Evolutionary conservation across 2,888 invertebrate species (phyloP), one percentile per base, ranked within the genome.

Genomic region (Trypoxylon attenuatum): DNA sequence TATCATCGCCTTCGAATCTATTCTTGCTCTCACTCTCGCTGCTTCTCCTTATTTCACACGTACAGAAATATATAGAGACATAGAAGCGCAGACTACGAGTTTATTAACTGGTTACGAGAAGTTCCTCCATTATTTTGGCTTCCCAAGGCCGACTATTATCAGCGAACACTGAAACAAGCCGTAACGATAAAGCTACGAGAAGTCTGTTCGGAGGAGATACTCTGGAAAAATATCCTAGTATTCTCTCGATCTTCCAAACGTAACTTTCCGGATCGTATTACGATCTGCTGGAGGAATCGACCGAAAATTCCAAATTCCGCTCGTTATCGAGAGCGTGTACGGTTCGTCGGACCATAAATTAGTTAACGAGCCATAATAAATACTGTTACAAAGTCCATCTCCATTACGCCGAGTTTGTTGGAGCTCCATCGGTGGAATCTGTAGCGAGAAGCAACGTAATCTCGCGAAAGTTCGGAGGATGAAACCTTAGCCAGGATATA

Each of bases 1-100:
- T 82, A 79, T 73, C 74, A 72, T 62, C 67, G 69, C 47, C 57
- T 39, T 61, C 58, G 27, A 15, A 62, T 60, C 49, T 63, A 45
- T 50, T 46, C 21, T 21, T n/a, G 16, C 15, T 16, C 18, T 29
- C 43, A n/a, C n/a, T n/a, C n/a, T n/a, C n/a, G n/a, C n/a, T n/a
- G n/a, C n/a, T n/a, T n/a, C n/a, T n/a, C n/a, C n/a, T n/a, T n/a
- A n/a, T n/a, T n/a, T n/a, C n/a, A n/a, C n/a, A n/a, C n/a, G n/a
- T n/a, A n/a, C n/a, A n/a, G n/a, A n/a, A n/a, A n/a, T n/a, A n/a
- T n/a, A n/a, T n/a, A n/a, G n/a, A n/a, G n/a, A n/a, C n/a, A n/a
- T n/a, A n/a, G n/a, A n/a, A n/a, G n/a, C n/a, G n/a, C n/a, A n/a
- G n/a, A n/a, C n/a, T n/a, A n/a, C n/a, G n/a, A n/a, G n/a, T n/a